Percentiles rank a stretch among this genome's conserved stretches.
Conservation (phyloP, 1,140 invertebrate species). For the Papilio glaucus region DNA sequence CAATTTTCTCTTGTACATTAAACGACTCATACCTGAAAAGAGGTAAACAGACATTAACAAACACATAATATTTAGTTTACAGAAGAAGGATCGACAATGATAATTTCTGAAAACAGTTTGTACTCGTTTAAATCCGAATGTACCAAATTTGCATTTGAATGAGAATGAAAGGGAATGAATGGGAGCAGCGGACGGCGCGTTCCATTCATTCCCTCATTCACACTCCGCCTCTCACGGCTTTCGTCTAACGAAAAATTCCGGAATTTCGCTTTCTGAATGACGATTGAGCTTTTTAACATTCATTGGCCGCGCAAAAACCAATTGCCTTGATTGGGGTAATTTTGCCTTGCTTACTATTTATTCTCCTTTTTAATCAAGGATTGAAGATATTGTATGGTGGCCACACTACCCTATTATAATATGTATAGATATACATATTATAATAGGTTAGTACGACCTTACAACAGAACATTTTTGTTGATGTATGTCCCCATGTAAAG, state of each 20-base stretch:
- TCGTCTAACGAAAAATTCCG: slow-evolving; percentile 27
- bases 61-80: too few relatives aligned
- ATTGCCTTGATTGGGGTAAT: slow-evolving; percentile 13
- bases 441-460: too few relatives aligned
- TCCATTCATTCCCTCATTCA: slow-evolving; percentile 47
- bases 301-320: not conserved
- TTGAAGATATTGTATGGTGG: not conserved
- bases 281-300: not conserved
- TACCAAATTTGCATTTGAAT: slow-evolving; percentile 61
- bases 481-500: too few relatives aligned
- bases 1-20: too few relatives aligned
- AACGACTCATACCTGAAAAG: slow-evolving; percentile 1
- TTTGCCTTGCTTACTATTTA: not conserved
- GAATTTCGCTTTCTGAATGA: not conserved
- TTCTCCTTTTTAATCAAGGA: not conserved
- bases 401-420: too few relatives aligned
- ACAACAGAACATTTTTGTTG: too few relatives aligned
- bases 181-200: slow-evolving; percentile 36
- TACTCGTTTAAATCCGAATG: slow-evolving; percentile 56
- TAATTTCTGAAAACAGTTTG: slow-evolving; percentile 49
- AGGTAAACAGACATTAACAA: too few relatives aligned
- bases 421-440: too few relatives aligned
- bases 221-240: slow-evolving; percentile 20
- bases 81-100: slow-evolving; percentile 43
- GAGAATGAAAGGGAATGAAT: slow-evolving; percentile 38